Evolutionary conservation across 2,888 invertebrate genomes (phyloP).

Genomic region (Cryptosula pallasiana): DNA sequence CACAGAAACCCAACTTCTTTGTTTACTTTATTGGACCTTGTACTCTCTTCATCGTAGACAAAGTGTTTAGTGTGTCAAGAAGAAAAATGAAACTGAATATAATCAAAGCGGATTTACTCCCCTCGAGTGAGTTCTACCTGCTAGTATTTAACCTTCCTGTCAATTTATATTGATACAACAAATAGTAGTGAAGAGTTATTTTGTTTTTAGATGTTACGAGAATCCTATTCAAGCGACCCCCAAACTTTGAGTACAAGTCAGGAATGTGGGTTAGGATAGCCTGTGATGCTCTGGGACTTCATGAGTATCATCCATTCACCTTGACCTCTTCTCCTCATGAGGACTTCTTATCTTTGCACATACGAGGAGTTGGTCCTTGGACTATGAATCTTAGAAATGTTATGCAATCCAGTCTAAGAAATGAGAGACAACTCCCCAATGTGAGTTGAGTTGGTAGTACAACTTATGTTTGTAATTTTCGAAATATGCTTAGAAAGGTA

Average conservation of each 20-base stretch:
- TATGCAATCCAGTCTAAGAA: conserved; percentile 20
- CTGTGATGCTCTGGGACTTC: conserved; percentile 57
- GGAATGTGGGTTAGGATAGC: conserved; percentile 65
- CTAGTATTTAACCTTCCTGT: too few relatives aligned
- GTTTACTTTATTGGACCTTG: conserved; percentile 60
- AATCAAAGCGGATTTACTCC: conserved; percentile 58
- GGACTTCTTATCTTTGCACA: conserved; percentile 47
- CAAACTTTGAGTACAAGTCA: conserved; percentile 61
- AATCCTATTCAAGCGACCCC: conserved; percentile 60
- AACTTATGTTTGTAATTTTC: too few relatives aligned
- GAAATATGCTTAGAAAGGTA: too few relatives aligned
- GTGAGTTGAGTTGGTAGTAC: too few relatives aligned
- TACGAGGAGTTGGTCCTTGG: conserved; percentile 51
- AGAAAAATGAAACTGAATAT: conserved; percentile 61
- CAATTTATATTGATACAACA: too few relatives aligned
- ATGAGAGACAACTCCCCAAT: not conserved
- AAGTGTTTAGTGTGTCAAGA: conserved; percentile 58
- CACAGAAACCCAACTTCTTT: conserved; percentile 59
- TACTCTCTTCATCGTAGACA: conserved; percentile 59
- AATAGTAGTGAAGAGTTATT: too few relatives aligned
- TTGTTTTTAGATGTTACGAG: conserved; percentile 58
- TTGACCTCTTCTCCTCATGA: conserved; percentile 54
- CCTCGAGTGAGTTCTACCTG: conserved; percentile 60
- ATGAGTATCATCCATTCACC: conserved; percentile 52
- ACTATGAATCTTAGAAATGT: conserved; percentile 47